Percentiles rank a stretch among this genome's conserved stretches.
Evolutionary conservation across 1,140 invertebrate species (phyloP).

Genomic region (Teleopsis dalmanni): DNA sequence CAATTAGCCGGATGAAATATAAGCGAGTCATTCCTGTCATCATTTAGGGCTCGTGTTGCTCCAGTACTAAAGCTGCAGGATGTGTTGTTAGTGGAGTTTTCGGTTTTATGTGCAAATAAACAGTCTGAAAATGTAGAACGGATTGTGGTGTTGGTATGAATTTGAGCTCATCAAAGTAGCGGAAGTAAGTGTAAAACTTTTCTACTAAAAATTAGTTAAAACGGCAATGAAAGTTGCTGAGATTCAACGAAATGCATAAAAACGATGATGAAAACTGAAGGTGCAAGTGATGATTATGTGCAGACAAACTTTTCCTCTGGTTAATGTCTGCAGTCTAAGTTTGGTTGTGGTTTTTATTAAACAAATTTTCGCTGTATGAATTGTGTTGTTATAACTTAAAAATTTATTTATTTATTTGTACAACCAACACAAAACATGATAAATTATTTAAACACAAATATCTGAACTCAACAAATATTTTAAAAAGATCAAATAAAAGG

Average conservation of each 20-base stretch:
- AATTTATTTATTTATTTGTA: not conserved
- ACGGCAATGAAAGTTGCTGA: slow-evolving; percentile 10
- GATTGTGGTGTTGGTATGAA: not conserved
- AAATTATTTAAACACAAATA: not conserved
- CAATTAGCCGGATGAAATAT: too few relatives aligned
- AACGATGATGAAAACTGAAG: too few relatives aligned
- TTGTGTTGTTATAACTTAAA: not conserved
- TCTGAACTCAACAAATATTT: too few relatives aligned
- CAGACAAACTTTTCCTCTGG: too few relatives aligned
- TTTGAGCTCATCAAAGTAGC: slow-evolving; percentile 10
- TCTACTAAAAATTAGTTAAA: slow-evolving; percentile 16
- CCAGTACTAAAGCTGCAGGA: not conserved
- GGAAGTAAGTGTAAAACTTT: slow-evolving; percentile 14
- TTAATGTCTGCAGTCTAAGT: not conserved
- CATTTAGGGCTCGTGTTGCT: too few relatives aligned
- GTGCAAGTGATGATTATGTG: too few relatives aligned
- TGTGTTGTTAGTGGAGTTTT: not conserved
- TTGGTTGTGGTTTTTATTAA: not conserved
- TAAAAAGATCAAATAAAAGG: too few relatives aligned
- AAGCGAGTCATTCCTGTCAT: too few relatives aligned
- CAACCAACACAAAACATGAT: not conserved
- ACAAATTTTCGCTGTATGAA: not conserved
- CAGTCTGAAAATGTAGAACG: not conserved
- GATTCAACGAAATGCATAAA: slow-evolving; percentile 10
- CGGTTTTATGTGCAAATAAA: not conserved